Evolutionary conservation across 2,888 invertebrate species (phyloP).

Genomic region (Drepanosiphum platanoidis): DNA sequence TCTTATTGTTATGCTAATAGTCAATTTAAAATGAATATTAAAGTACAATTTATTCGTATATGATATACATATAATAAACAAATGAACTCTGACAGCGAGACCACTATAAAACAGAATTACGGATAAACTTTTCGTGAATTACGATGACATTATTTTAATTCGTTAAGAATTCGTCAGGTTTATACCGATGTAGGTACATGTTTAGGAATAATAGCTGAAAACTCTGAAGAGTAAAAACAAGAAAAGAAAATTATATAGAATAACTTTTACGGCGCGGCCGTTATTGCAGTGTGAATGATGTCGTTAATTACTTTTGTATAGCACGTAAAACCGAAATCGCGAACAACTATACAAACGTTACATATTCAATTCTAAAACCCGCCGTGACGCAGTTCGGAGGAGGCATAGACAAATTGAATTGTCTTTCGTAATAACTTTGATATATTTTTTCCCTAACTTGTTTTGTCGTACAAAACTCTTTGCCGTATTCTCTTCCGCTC

Average conservation of each 20-base stretch:
- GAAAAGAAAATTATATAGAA: background rate
- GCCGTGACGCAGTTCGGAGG: background rate
- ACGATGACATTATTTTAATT: background rate
- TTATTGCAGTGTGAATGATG: background rate
- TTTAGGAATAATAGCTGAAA: background rate
- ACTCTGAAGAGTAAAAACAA: background rate
- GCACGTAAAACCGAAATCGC: background rate
- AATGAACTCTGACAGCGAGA: conserved; percentile 7
- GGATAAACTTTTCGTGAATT: conserved; percentile 30
- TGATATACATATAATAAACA: background rate
- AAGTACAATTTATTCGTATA: conserved; percentile 8
- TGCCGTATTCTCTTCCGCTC: background rate
- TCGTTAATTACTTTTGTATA: background rate
- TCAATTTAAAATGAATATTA: conserved; percentile 46
- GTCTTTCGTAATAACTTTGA: conserved; percentile 41
- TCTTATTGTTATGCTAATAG: conserved; percentile 40
- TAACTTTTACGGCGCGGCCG: background rate
- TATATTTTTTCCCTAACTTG: conserved; percentile 19
- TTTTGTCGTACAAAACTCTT: conserved; percentile 19
- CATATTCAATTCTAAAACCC: background rate
- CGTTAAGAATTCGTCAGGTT: background rate
- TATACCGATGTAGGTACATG: background rate
- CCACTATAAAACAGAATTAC: conserved; percentile 3
- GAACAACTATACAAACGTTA: background rate
- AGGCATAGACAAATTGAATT: conserved; percentile 31